Conservation (phyloP, 23 tunicate species). For the Trididemnum nubilum region DNA sequence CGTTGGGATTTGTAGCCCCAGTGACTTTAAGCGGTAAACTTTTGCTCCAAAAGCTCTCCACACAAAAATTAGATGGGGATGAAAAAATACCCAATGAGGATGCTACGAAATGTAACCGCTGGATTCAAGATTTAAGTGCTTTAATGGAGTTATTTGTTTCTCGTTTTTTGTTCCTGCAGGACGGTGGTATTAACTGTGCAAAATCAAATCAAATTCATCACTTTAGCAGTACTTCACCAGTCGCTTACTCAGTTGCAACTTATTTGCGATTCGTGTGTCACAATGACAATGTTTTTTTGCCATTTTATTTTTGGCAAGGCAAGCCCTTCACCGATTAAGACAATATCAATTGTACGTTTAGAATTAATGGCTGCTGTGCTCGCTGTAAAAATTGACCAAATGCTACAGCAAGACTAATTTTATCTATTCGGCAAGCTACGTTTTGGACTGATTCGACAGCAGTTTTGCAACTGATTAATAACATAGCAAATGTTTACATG, state of each 20-base stretch:
- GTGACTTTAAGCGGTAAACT: neutral
- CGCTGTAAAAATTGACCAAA: too few species aligned
- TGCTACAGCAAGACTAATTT: too few species aligned
- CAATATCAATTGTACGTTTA: too few species aligned
- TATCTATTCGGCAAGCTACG: too few species aligned
- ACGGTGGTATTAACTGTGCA: neutral
- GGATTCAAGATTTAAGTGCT: neutral
- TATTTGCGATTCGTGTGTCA: neutral
- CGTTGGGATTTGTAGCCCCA: neutral
- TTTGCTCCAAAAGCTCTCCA: neutral
- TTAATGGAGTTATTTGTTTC: neutral
- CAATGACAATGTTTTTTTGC: neutral
- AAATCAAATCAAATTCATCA: neutral
- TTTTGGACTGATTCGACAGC: too few species aligned
- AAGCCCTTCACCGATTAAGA: too few species aligned
- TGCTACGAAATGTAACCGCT: neutral
- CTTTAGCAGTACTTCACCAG: neutral
- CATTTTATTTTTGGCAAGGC: neutral
- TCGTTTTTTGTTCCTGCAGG: neutral
- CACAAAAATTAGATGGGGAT: neutral
- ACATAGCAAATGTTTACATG: too few species aligned
- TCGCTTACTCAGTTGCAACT: neutral
- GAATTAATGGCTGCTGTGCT: too few species aligned
- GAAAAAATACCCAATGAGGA: neutral
- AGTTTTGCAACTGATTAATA: too few species aligned